Base-by-base conservation (phyloP, 2,113 vertebrate genomes). In the Mugil cephalus region DNA sequence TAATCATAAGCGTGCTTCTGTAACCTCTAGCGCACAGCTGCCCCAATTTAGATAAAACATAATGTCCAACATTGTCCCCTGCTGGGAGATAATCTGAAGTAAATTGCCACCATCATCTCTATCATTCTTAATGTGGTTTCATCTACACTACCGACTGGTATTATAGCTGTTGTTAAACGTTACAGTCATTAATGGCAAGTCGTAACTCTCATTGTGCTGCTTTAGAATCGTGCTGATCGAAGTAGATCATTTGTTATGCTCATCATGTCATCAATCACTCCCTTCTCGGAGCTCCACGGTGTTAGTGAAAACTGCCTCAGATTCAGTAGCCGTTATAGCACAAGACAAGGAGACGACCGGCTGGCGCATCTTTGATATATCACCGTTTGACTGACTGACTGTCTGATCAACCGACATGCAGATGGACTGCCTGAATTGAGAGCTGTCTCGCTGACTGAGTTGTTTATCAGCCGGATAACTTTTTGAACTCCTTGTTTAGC, bases 101-200 rank as follows among this genome's bases (percentile, higher is more conserved):
- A 87, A 90, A 88, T 88, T 68, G 69, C 56, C 69, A 10, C 67
- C 47, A 58, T 83, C 76, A 51, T 90, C 76, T 78, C 67, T 60
- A 82, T 86, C 42, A 47, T 73, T 72, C 63, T 76, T 84, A 77
- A 85, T 72, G 84, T 39, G 42, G 46, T 56, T 77, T 79, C 73
- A 65, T 82, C 59, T 43, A 55, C 48, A 53, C 72, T 54, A 46
- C 56, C 43, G 69, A 65, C 43, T 51, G 59, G 68, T 83, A 83
- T 85, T 79, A 86, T 79, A 35, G 75, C 83, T 86, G 77, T 73
- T 84, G 82, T 89, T 80, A 89, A 89, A 88, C 42, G 55, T 79
- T 83, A 83, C 74, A 50, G 71, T 84, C 82, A 82, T 82, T 91
- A 87, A 87, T 69, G 74, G 55, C 39, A 36, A 11, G 56, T 74